phyloP scores from a whole-genome alignment of 64 coral and sea anemone species.

The Porites lutea region DNA sequence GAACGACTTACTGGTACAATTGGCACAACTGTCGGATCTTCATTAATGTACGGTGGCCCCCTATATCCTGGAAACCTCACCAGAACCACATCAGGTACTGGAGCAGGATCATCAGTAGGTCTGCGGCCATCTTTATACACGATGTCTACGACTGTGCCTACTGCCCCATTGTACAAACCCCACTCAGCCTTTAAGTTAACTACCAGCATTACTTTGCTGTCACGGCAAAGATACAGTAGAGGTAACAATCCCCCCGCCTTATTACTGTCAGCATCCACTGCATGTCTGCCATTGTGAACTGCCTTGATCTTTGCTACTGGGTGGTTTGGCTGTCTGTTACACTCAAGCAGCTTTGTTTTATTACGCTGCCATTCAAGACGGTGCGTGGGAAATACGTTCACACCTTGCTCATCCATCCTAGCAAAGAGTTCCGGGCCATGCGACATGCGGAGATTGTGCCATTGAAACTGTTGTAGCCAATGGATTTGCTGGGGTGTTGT shows the following conservation, averaged over 20 bases:
- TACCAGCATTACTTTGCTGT: conserved; percentile 52
- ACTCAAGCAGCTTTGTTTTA: conserved; percentile 44
- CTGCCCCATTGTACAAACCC: too few species aligned
- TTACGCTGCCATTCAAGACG: conserved; percentile 33
- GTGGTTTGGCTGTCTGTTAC: conserved; percentile 21
- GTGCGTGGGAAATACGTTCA: conserved; percentile 12
- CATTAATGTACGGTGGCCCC: too few species aligned
- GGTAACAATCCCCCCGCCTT: conserved; percentile 13
- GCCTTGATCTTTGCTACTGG: conserved; percentile 45
- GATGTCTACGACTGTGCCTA: too few species aligned
- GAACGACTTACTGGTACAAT: too few species aligned
- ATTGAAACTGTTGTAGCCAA: conserved; percentile 61
- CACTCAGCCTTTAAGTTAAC: conserved; percentile 35
- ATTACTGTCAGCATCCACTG: conserved; percentile 28
- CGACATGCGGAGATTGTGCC: conserved; percentile 24
- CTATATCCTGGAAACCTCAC: too few species aligned
- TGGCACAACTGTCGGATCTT: too few species aligned
- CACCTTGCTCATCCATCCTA: conserved; percentile 64
- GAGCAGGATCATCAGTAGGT: too few species aligned
- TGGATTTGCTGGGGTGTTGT: conserved; percentile 39
- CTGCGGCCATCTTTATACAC: too few species aligned
- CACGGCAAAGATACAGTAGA: conserved; percentile 8
- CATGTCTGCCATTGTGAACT: conserved; percentile 3
- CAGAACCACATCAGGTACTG: too few species aligned
- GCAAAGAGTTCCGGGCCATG: conserved; percentile 23